Conservation (phyloP, 2,888 invertebrate species). For the Lobophora halterata region DNA sequence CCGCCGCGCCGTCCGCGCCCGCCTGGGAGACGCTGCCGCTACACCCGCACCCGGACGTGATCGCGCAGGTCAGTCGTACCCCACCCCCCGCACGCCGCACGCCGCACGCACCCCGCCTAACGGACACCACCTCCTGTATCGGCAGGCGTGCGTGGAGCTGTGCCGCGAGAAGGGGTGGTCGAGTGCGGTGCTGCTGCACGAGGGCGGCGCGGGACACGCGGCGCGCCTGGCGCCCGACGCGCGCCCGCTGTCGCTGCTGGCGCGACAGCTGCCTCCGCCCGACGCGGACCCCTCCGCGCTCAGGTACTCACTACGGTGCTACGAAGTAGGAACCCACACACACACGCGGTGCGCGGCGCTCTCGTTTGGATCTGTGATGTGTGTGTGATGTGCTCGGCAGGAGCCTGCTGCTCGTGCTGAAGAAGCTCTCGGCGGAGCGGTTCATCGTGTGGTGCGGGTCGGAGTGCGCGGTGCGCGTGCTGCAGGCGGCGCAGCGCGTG, state of each 20-base stretch:
- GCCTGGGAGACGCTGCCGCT: constrained; percentile 51
- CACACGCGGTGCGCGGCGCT: neutral
- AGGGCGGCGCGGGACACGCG: constrained; percentile 47
- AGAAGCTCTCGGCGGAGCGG: constrained; percentile 50
- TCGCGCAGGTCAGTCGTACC: constrained; percentile 32
- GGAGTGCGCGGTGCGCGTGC: constrained; percentile 54
- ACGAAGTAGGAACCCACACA: constrained; percentile 2
- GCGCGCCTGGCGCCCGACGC: constrained; percentile 40
- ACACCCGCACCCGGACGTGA: constrained; percentile 48
- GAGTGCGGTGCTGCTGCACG: constrained; percentile 63
- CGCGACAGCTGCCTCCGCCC: constrained; percentile 57
- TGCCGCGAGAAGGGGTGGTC: constrained; percentile 60
- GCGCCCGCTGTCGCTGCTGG: constrained; percentile 42
- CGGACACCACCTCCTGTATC: neutral
- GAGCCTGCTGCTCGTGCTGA: constrained; percentile 60
- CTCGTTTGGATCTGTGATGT: too few relatives aligned
- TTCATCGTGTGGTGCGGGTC: constrained; percentile 62
- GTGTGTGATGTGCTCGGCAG: too few relatives aligned
- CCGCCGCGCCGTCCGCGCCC: constrained; percentile 34
- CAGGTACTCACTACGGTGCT: too few relatives aligned
- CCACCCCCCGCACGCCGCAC: too few relatives aligned
- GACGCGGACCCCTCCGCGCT: constrained; percentile 50
- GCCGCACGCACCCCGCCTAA: too few relatives aligned
- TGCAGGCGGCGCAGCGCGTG: constrained; percentile 67
- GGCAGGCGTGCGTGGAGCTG: constrained; percentile 52